A percentile compares a stretch with the other conserved stretches of the same genome.
phyloP scores from a whole-genome alignment of 2,113 vertebrate species.

The Marmota flaviventris region DNA sequence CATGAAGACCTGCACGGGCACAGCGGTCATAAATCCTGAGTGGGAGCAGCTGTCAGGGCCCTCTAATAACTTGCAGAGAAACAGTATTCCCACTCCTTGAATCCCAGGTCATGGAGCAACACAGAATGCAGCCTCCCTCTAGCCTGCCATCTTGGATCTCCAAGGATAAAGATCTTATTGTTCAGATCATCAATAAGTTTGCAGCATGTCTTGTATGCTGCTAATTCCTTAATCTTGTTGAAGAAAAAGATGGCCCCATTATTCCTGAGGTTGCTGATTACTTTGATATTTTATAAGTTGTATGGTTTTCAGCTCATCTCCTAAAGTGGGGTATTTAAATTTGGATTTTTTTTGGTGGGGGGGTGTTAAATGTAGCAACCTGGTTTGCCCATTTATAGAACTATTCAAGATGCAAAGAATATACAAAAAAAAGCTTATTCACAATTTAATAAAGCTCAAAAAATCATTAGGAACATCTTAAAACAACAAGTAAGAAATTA shows the following conservation, averaged over 20 bases:
- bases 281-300: not conserved
- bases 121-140: no score
- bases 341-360: not conserved
- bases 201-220: not conserved
- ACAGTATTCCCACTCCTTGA: no score
- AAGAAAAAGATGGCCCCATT: not conserved
- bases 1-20: no score
- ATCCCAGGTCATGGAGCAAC: no score
- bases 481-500: slow-evolving; percentile 44
- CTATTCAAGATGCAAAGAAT: not conserved
- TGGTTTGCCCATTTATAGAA: not conserved
- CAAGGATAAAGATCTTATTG: not conserved
- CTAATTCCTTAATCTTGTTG: not conserved
- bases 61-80: no score
- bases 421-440: not conserved
- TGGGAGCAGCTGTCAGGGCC: no score
- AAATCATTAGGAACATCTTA: not conserved
- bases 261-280: not conserved
- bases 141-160: no score
- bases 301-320: not conserved
- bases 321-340: not conserved
- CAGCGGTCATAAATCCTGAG: no score
- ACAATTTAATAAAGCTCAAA: slow-evolving; percentile 18
- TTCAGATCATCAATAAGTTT: not conserved
- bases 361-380: not conserved